Evolutionary conservation across 2,888 invertebrate genomes (phyloP).

Genomic region (Caenorhabditis panamensis): DNA sequence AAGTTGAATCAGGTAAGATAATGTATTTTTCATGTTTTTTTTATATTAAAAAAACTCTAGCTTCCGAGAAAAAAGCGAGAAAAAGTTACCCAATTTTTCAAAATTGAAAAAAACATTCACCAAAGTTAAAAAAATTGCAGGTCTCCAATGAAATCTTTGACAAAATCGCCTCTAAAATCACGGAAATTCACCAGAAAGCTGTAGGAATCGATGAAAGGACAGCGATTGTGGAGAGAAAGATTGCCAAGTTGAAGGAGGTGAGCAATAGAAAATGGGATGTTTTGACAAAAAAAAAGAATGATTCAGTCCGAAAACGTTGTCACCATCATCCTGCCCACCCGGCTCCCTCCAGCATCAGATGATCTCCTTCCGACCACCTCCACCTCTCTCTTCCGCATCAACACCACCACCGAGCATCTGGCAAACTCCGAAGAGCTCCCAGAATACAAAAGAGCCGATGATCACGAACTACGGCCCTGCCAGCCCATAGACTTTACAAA

Average conservation of each 20-base stretch:
- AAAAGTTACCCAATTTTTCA: no score
- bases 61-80: no score
- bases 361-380: no score
- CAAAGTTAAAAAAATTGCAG: constrained; percentile 3
- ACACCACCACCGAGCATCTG: constrained; percentile 14
- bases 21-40: no score
- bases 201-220: constrained; percentile 34
- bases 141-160: constrained; percentile 55
- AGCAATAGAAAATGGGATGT: not conserved
- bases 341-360: constrained; percentile 1
- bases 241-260: constrained; percentile 42
- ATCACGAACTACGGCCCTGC: constrained; percentile 33
- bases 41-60: no score
- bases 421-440: constrained; percentile 24
- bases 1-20: constrained; percentile 53
- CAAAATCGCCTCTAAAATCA: constrained; percentile 28
- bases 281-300: no score
- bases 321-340: constrained; percentile 20
- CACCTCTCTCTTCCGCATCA: constrained; percentile 26
- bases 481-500: constrained; percentile 58
- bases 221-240: constrained; percentile 39
- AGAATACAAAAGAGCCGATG: constrained; percentile 28
- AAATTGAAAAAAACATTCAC: not conserved
- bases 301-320: constrained; percentile 46
- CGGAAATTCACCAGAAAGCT: constrained; percentile 6